These are phyloP conservation scores for Ictalurus furcatus DNA, from an alignment of 2,113 vertebrate species.

Conservation along the genomic window DNA sequence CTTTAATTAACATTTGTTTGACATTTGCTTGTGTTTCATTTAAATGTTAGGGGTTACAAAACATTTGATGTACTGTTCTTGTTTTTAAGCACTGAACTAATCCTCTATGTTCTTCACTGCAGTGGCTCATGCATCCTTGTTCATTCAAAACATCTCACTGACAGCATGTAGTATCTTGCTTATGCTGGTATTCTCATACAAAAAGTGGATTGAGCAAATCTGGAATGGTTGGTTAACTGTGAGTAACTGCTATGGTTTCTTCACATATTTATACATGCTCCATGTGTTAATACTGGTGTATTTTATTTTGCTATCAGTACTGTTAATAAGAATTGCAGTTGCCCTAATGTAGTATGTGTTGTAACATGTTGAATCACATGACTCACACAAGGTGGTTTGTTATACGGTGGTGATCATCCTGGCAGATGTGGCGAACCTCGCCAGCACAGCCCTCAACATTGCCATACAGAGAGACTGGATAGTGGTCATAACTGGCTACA, in stretches of 20 bases:
- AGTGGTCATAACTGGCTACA: slow-evolving; percentile 74
- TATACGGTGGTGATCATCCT: slow-evolving; percentile 74
- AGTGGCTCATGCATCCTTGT: slow-evolving; percentile 75
- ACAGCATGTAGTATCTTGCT: slow-evolving; percentile 71
- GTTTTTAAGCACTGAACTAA: slow-evolving; percentile 3
- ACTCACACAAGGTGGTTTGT: slow-evolving; percentile 77
- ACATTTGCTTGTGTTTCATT: neutral
- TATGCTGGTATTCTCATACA: slow-evolving; percentile 76
- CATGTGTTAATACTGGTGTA: slow-evolving; percentile 47
- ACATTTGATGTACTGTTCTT: neutral
- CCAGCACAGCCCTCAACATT: slow-evolving; percentile 70
- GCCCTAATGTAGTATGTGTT: slow-evolving; percentile 70
- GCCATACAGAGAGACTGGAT: slow-evolving; percentile 78
- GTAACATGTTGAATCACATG: slow-evolving; percentile 79
- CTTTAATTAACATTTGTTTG: neutral
- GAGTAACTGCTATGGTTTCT: slow-evolving; percentile 56
- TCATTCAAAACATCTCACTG: slow-evolving; percentile 77
- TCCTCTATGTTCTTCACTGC: slow-evolving; percentile 47
- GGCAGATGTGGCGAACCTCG: slow-evolving; percentile 75
- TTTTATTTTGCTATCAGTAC: slow-evolving; percentile 50
- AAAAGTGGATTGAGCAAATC: slow-evolving; percentile 70
- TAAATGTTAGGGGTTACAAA: neutral
- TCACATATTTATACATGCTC: neutral
- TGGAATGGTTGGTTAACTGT: slow-evolving; percentile 75
- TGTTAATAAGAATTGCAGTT: slow-evolving; percentile 65